Conservation (phyloP, 64 coral and sea anemone genomes). For the Stichodactyla mertensii region DNA sequence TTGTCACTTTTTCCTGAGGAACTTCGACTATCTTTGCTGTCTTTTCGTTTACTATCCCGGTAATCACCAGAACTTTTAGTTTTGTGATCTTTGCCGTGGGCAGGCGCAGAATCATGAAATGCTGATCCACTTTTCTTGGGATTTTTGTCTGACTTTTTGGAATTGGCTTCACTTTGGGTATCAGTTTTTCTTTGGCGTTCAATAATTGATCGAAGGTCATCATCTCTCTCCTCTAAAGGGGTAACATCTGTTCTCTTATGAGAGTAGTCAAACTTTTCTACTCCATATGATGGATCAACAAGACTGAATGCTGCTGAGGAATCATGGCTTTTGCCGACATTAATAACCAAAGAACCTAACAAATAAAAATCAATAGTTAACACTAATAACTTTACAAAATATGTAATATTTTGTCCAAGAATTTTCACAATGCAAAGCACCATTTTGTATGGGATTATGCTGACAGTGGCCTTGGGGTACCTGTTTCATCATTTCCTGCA, state of each 20-base stretch:
- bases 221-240: neutral
- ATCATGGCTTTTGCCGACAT: neutral
- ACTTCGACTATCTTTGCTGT: neutral
- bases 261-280: constrained; percentile 19
- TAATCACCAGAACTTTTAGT: neutral
- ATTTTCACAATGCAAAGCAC: no score
- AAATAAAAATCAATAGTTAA: neutral
- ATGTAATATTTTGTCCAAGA: neutral
- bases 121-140: neutral
- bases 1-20: neutral
- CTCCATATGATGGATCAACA: constrained; percentile 22
- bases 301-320: neutral
- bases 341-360: constrained; percentile 7
- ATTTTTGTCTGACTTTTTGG: no score
- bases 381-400: neutral
- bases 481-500: constrained; percentile 13
- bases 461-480: neutral
- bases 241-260: neutral
- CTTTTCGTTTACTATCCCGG: constrained; percentile 15
- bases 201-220: constrained; percentile 5
- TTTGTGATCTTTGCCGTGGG: neutral
- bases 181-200: neutral
- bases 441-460: neutral
- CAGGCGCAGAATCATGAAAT: constrained; percentile 1
- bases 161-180: neutral